phyloP scores from a whole-genome alignment of 2,113 vertebrate genomes.

The Thymallus thymallus region DNA sequence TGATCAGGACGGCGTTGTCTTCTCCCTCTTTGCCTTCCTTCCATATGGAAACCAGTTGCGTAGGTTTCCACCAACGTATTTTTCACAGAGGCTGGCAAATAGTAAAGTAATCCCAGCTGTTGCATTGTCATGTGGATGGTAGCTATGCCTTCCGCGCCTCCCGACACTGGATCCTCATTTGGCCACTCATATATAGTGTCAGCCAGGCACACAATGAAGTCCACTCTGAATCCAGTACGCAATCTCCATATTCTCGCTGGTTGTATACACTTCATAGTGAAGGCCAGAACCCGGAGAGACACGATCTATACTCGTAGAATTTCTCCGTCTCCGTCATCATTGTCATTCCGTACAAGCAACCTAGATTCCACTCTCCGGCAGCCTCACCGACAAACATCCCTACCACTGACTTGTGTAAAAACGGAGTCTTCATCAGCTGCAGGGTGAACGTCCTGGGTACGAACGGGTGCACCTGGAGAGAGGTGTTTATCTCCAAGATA shows the following conservation, averaged over 20 bases:
- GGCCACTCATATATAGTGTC: background rate
- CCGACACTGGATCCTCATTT: background rate
- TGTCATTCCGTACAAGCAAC: background rate
- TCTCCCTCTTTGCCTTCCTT: background rate
- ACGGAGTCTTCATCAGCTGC: background rate
- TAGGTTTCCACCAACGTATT: too few species aligned
- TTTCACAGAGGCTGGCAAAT: too few species aligned
- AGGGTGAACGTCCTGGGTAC: background rate
- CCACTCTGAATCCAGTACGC: background rate
- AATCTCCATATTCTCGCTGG: conserved; percentile 2
- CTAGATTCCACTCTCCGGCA: conserved; percentile 8
- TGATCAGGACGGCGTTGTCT: too few species aligned
- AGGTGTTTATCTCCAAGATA: background rate
- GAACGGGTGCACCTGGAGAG: background rate
- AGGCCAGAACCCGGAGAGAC: background rate
- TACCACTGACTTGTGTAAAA: background rate
- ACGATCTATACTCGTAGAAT: conserved; percentile 1
- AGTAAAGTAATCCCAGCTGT: too few species aligned
- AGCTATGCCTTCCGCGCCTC: background rate
- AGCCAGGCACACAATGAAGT: background rate
- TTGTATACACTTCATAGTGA: conserved; percentile 10
- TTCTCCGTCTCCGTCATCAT: background rate
- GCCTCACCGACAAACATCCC: background rate
- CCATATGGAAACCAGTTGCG: too few species aligned
- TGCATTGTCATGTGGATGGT: conserved; percentile 1